A percentile compares a stretch with the other conserved stretches of the same genome.
phyloP scores from a whole-genome alignment of 2,888 invertebrate genomes.

The Liopterus haemorrhoidalis region DNA sequence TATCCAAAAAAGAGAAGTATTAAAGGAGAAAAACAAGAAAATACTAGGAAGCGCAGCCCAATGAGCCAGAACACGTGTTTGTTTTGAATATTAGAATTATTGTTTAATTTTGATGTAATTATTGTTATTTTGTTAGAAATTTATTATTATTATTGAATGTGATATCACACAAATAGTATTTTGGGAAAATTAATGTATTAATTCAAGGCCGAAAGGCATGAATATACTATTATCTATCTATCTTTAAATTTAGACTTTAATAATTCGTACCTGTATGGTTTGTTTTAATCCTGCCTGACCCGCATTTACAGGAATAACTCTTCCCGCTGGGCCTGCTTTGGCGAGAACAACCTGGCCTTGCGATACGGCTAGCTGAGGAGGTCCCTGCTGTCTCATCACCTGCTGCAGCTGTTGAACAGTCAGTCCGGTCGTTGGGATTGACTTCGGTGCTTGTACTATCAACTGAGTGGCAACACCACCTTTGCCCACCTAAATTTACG shows the following conservation, averaged over 20 bases:
- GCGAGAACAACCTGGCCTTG: conserved; percentile 57
- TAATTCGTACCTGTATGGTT: conserved; percentile 51
- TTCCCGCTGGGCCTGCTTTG: conserved; percentile 50
- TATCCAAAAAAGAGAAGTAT: no score
- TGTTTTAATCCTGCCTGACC: conserved; percentile 51
- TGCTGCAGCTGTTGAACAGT: conserved; percentile 66
- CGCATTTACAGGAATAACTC: conserved; percentile 60
- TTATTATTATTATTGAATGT: no score
- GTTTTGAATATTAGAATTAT: no score
- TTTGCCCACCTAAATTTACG: conserved; percentile 40
- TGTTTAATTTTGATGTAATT: no score
- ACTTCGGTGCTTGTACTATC: conserved; percentile 64
- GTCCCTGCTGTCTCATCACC: conserved; percentile 25
- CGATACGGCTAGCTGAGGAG: conserved; percentile 47
- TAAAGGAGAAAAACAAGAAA: no score
- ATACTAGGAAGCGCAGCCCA: no score
- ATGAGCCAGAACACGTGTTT: no score
- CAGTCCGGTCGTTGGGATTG: conserved; percentile 56
- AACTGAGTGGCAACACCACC: conserved; percentile 59
- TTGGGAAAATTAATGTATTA: no score
- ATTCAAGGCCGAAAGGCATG: no score
- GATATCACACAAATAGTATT: no score
- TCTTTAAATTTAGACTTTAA: not conserved
- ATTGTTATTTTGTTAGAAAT: no score
- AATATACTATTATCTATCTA: no score